A percentile compares a stretch with the other conserved stretches of the same genome.
phyloP scores from a whole-genome alignment of 2,888 invertebrate species.

The Theretra japonica region DNA sequence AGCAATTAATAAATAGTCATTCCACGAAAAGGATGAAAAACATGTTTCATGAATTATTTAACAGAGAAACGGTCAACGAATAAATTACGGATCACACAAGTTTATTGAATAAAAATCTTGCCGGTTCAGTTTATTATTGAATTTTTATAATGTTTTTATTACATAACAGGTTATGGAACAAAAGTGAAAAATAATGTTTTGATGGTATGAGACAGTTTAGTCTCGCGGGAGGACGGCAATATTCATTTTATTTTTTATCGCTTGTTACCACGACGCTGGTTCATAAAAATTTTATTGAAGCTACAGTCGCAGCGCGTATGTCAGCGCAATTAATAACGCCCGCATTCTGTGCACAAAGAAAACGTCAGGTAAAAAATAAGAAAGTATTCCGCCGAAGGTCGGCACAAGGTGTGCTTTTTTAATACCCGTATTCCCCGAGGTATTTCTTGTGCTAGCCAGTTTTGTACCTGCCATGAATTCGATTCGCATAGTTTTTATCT shows the following conservation, averaged over 20 bases:
- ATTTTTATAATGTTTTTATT: conserved; percentile 24
- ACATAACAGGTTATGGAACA: conserved; percentile 16
- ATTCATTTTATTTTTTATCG: conserved; percentile 15
- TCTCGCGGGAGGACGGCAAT: not conserved
- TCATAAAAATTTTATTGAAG: conserved; percentile 30
- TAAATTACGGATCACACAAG: conserved; percentile 41
- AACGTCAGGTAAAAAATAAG: conserved; percentile 28
- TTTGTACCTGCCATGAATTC: not conserved
- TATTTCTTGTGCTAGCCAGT: conserved; percentile 18
- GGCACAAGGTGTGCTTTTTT: conserved; percentile 21
- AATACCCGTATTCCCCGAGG: conserved; percentile 26
- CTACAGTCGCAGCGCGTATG: conserved; percentile 23
- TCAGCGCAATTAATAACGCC: conserved; percentile 29
- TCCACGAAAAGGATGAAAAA: conserved; percentile 47
- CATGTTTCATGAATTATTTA: conserved; percentile 59
- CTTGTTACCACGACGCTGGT: conserved; percentile 13
- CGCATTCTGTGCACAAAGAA: conserved; percentile 28
- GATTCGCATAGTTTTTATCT: not conserved
- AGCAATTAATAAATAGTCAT: conserved; percentile 41
- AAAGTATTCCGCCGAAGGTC: conserved; percentile 31
- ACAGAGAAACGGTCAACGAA: conserved; percentile 55
- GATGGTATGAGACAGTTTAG: conserved; percentile 2
- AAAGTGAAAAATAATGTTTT: conserved; percentile 28
- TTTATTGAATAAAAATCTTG: conserved; percentile 28
- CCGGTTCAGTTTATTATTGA: not conserved